Evolutionary conservation across 2,888 invertebrate genomes (phyloP).

Genomic region (Atethmia centrago): DNA sequence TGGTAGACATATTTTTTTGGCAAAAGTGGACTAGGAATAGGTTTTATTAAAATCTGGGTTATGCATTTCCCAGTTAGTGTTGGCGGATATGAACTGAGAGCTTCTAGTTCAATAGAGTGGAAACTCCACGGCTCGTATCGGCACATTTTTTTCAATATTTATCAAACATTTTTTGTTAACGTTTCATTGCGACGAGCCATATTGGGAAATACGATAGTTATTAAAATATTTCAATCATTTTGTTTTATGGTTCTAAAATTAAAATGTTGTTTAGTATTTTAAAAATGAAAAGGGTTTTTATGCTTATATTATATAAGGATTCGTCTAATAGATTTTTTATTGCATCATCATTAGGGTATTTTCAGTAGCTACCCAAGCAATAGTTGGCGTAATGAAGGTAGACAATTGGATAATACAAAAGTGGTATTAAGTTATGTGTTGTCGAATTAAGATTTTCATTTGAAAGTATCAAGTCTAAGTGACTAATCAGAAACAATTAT

Average conservation of each 20-base stretch:
- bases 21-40: too few species aligned
- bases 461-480: too few species aligned
- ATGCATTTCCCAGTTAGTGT: constrained; percentile 48
- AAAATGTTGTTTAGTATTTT: background rate
- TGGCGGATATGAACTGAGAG: constrained; percentile 58
- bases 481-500: too few species aligned
- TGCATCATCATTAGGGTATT: background rate
- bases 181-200: constrained; percentile 1
- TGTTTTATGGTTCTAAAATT: background rate
- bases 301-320: too few species aligned
- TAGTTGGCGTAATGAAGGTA: too few species aligned
- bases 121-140: constrained; percentile 56
- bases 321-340: too few species aligned
- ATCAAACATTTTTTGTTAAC: too few species aligned
- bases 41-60: constrained; percentile 12
- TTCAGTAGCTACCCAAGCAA: too few species aligned
- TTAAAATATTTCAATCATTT: background rate
- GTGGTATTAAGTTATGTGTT: too few species aligned
- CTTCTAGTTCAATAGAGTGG: constrained; percentile 60
- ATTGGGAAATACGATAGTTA: background rate
- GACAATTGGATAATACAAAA: too few species aligned
- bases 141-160: constrained; percentile 41
- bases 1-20: too few species aligned
- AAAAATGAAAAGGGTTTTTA: background rate
- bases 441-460: too few species aligned